Evolutionary conservation across 2,113 vertebrate species (phyloP), one percentile per base, ranked within the genome.

Genomic region (Actenoides lindsayi): DNA sequence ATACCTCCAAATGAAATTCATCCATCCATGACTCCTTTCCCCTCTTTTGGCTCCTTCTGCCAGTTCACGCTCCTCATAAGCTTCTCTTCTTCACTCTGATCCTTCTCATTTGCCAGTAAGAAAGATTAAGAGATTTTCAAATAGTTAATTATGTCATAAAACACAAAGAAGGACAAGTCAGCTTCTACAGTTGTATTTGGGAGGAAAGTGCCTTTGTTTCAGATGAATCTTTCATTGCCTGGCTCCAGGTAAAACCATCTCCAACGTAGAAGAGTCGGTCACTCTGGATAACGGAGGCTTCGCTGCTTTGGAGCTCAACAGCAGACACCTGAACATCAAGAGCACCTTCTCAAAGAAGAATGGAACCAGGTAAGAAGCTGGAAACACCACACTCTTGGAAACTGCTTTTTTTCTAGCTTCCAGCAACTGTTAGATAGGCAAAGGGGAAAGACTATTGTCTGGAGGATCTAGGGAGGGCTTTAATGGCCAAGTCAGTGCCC

Each of bases 221-320:
- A 88, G 44, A 68, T 11, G 85, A 86, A 41, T 56, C 21, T 83
- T 54, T 95, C 16, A 5, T 57, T 59, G 81, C 67, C 81, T 92
- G 83, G 41, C 71, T 92, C 39, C 95, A 99, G 99, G 99, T 81
- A 99, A 99, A 92, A 98, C 98, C 90, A 81, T 98, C 77, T 98
- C 99, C 83, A 98, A 98, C 0, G 97, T 98, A 87, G 99, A 99
- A 94, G 99, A 99, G 96, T 98, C 99, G 0, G 98, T 99, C 64
- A 99, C 99, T 2, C 96, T 99, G 97, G 99, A 99, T 96, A 99
- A 99, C 0, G 99, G 99, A 79, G 99, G 99, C 9, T 99, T 99
- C 95, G 99, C 99, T 1, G 98, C 99, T 79, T 91, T 99, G 96
- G 99, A 99, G 95, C 98, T 99, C 87, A 99, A 98, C 98, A 99